Evolutionary conservation across 2,888 invertebrate species (phyloP), one percentile per base, ranked within the genome.

Genomic region (Syrista parreyssii): DNA sequence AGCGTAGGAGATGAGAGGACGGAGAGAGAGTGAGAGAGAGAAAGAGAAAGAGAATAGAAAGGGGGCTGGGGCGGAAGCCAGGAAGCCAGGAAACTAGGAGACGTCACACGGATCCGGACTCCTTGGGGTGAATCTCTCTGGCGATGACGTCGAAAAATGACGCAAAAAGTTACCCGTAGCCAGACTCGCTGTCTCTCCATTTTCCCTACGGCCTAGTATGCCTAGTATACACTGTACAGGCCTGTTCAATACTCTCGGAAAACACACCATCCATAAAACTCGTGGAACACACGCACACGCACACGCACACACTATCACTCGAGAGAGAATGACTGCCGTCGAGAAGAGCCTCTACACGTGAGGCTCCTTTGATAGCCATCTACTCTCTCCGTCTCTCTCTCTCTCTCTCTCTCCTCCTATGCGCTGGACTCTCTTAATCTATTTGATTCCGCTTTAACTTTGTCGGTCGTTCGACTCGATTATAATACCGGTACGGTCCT

Each of bases 81-180:
- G 34, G 74, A 34, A 73, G 35, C 83, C 86, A 85, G 83, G 81
- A 84, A 84, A 75, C 77, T 68, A 81, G 78, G 82, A 82, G 82
- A 82, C 88, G 83, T 84, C 88, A 88, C 87, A 84, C 86, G 87
- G 85, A 85, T 88, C 85, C 83, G 84, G 82, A 83, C 30, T 68
- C 83, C 80, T 83, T 78, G 85, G 86, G 85, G 85, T 86, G 87
- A 84, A 85, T 88, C 71, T 55, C 55, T 55, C 89, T 90, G 90
- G 89, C 90, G 87, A 90, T 91, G 91, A 91, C 90, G 88, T 88
- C 89, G 90, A 90, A 87, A 90, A 91, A 90, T 91, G 87, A 89
- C 84, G 84, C 85, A 88, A 91, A 91, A 91, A 90, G 88, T 86
- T 82, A 55, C 23, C 55, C 55, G 82, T 82, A 80, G 86, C 85